These are phyloP conservation scores for Philereme vetulata DNA, from an alignment of 2,888 invertebrate species.

Conservation along the genomic window DNA sequence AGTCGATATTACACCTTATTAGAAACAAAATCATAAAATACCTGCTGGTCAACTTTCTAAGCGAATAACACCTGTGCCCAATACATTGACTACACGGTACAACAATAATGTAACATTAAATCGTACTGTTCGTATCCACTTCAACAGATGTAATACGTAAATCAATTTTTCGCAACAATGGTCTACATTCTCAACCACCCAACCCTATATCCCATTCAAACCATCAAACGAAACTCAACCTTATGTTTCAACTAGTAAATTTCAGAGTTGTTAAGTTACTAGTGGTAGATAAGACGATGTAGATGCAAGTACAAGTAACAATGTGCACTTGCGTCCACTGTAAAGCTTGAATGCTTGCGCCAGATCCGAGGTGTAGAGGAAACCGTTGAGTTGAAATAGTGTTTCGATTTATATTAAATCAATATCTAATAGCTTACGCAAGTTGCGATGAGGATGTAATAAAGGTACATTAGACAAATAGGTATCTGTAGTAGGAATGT, in stretches of 20 bases:
- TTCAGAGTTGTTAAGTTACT: slow-evolving; percentile 25
- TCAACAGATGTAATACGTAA: slow-evolving; percentile 77
- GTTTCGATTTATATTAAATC: slow-evolving; percentile 20
- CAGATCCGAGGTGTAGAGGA: slow-evolving; percentile 68
- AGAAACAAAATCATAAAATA: slow-evolving; percentile 37
- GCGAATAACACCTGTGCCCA: slow-evolving; percentile 41
- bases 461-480: too few relatives aligned
- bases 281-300: slow-evolving; percentile 36
- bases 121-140: slow-evolving; percentile 43
- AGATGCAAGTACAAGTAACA: slow-evolving; percentile 53
- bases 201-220: slow-evolving; percentile 27
- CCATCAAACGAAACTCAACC: slow-evolving; percentile 33
- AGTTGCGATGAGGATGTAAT: slow-evolving; percentile 5
- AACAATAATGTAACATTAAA: slow-evolving; percentile 58
- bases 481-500: too few relatives aligned
- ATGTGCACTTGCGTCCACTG: slow-evolving; percentile 75
- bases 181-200: slow-evolving; percentile 35
- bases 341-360: slow-evolving; percentile 69
- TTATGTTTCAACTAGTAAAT: slow-evolving; percentile 30
- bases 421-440: slow-evolving; percentile 9
- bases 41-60: slow-evolving; percentile 38
- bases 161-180: slow-evolving; percentile 82
- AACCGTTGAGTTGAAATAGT: slow-evolving; percentile 48
- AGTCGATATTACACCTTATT: slow-evolving; percentile 7
- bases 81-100: slow-evolving; percentile 52